Conservation (phyloP, 2,888 invertebrate species). For the Melanchra persicariae region DNA sequence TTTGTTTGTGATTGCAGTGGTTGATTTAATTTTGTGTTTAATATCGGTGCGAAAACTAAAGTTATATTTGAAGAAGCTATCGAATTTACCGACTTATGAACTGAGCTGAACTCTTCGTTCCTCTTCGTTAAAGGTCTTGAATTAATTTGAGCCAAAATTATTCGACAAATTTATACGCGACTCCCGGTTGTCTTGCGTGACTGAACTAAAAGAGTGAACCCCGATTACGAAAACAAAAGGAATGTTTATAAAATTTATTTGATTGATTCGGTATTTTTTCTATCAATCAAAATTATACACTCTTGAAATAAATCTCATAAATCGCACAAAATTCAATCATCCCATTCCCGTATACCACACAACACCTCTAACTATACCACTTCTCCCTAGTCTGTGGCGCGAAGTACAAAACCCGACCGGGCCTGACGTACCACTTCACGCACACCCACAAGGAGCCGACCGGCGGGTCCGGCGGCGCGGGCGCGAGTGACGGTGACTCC, state of each 20-base stretch:
- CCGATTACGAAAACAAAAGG: too few relatives aligned
- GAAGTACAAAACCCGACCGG: constrained; percentile 98
- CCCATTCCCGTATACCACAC: not conserved
- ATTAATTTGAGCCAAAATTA: too few relatives aligned
- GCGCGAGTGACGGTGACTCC: constrained; percentile 81
- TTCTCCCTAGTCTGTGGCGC: constrained; percentile 95
- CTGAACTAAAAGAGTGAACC: too few relatives aligned
- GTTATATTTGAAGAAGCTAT: too few relatives aligned
- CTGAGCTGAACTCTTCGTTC: too few relatives aligned
- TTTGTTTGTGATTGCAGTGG: constrained; percentile 31
- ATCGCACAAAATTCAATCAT: constrained; percentile 28
- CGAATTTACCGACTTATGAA: too few relatives aligned
- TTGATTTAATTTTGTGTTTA: constrained; percentile 39
- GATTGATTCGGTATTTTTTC: too few relatives aligned
- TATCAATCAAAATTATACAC: not conserved
- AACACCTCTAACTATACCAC: not conserved
- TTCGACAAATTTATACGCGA: too few relatives aligned
- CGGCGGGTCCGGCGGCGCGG: constrained; percentile 55
- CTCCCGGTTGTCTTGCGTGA: too few relatives aligned
- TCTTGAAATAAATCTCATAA: not conserved
- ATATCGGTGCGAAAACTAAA: not conserved
- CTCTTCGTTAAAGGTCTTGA: too few relatives aligned
- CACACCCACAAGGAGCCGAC: constrained; percentile 95
- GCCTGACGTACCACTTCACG: constrained; percentile 98
- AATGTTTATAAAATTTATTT: too few relatives aligned